Base-by-base conservation (phyloP, 2,797 vertebrate genomes). In the Champsocephalus esox region DNA sequence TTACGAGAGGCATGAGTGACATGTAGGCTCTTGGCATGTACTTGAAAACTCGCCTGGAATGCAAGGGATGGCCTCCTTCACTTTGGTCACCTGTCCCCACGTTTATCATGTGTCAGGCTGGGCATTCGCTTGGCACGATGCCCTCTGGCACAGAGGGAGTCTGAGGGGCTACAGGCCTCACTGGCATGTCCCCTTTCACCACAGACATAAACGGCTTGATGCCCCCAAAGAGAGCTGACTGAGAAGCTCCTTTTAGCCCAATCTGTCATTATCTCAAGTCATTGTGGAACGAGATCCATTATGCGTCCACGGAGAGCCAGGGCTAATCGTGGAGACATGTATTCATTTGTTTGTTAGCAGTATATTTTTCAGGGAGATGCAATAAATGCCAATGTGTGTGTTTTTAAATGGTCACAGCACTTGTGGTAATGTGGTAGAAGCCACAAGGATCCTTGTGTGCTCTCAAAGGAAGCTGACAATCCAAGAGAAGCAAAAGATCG, bases 191-290 rank as follows among this genome's bases (percentile, higher is more conserved):
- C 70, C 58, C 44, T 63, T 82, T 73, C 61, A 81, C 66, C 76
- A 46, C 55, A 52, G 70, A 80, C 67, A 73, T 69, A 75, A 49
- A 60, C 9, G 12, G 32, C 3, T 9, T 45, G 87, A 91, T 86
- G 86, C 83, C 86, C 90, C 91, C 89, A 83, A 82, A 88, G 90
- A 90, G 88, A 86, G 87, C 51, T 55, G 72, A 50, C 70, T 76
- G 66, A 82, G 88, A 51, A 77, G 67, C 91, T 86, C 68, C 81
- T 94, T 94, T 92, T 91, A 92, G 90, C 79, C 48, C 87, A 70
- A 69, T 88, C 90, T 90, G 86, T 94, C 90, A 84, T 85, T 75
- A 86, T 87, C 81, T 88, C 74, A 65, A 90, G 82, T 77, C 83
- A 85, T 89, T 86, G 82, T 79, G 75, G 38, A 73, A 77, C 41